Base-by-base conservation (phyloP, 2,113 vertebrate genomes). In the Colistium nudipinnis region DNA sequence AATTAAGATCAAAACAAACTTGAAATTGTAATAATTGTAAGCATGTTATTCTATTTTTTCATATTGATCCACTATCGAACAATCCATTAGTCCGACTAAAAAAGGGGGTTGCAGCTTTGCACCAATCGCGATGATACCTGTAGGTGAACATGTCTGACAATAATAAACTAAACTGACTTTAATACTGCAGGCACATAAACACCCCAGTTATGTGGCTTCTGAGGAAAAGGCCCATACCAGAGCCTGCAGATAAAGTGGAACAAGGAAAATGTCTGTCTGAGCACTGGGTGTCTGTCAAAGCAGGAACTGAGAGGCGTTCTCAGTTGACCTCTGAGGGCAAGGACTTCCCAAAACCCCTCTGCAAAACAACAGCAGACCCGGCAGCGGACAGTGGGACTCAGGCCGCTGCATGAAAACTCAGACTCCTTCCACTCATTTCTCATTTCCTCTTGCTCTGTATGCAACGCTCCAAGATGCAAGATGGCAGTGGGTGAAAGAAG, bases 231-330 rank as follows among this genome's bases (percentile, higher is more conserved):
- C 59, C 43, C 47, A 24, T 48, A 47, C 16, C 54, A 69, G 75
- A 55, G 43, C 44, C 30, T 62, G 54, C 54, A 76, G 79, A 88
- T 83, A 81, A 84, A 86, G 83, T 78, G 62, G 81, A 92, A 91
- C 88, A 89, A 90, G 88, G 82, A 91, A 90, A 91, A 90, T 47
- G 77, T 84, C 84, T 89, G 85, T 89, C 70, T 81, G 85, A 83
- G 78, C 25, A 14, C 75, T 61, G 70, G 80, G 79, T 91, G 90
- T 92, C 92, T 91, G 90, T 91, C 90, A 90, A 89, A 92, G 90
- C 91, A 93, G 93, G 91, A 94, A 94, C 88, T 87, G 82, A 89
- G 91, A 91, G 91, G 92, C 77, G 90, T 80, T 87, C 67, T 62
- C 43, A 35, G 52, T 45, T 92, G 89, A 92, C 90, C 90, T 91